phyloP scores from a whole-genome alignment of 2,113 vertebrate genomes.

The Sebastes fasciatus region DNA sequence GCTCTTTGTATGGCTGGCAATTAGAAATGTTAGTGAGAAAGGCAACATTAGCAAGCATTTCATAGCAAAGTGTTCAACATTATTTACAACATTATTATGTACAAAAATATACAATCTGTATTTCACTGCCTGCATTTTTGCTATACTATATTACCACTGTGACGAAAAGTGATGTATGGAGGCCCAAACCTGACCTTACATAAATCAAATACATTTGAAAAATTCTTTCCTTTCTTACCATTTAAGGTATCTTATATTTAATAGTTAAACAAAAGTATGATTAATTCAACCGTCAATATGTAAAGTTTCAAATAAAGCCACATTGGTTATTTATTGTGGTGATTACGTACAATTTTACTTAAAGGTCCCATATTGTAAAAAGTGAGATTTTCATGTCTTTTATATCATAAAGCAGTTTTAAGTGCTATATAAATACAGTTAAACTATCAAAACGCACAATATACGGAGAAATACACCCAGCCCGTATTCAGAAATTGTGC shows the following conservation, averaged over 20 bases:
- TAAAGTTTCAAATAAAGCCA: neutral
- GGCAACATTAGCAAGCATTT: constrained; percentile 37
- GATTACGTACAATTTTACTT: no score
- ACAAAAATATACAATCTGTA: constrained; percentile 70
- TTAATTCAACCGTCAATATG: neutral
- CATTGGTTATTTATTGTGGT: neutral
- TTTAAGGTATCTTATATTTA: neutral
- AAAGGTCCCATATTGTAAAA: no score
- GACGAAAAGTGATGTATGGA: neutral
- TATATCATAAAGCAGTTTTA: no score
- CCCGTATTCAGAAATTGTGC: no score
- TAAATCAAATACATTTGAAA: neutral
- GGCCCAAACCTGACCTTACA: neutral
- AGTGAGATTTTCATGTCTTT: no score
- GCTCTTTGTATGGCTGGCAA: constrained; percentile 1
- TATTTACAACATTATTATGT: constrained; percentile 72
- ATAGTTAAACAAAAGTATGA: neutral
- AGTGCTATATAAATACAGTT: no score
- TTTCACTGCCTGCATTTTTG: constrained; percentile 28
- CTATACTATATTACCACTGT: neutral
- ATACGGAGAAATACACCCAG: no score
- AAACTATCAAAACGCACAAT: no score
- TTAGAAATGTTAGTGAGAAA: constrained; percentile 31
- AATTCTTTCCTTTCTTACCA: neutral
- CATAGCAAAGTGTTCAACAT: constrained; percentile 23